Evolutionary conservation across 2,797 vertebrate species (phyloP).

Genomic region (Xiphophorus birchmanni): DNA sequence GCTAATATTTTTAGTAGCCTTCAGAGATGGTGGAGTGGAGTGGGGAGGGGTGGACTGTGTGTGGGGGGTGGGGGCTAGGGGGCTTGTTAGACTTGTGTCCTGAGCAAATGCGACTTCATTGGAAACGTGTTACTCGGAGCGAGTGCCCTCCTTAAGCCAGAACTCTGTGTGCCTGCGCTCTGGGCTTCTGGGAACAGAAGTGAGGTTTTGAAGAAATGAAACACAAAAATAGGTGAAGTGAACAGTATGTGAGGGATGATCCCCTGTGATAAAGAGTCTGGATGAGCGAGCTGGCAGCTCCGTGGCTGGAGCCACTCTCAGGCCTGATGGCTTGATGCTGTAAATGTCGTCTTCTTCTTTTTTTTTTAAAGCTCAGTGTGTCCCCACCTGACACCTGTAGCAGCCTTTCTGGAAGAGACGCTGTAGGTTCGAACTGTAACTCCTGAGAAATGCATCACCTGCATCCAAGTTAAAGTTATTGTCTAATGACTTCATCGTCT

Average conservation of each 20-base stretch:
- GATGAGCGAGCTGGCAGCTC: conserved; percentile 29
- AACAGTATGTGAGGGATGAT: conserved; percentile 36
- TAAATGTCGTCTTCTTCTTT: conserved; percentile 24
- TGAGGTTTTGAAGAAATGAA: conserved; percentile 42
- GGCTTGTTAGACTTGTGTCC: conserved; percentile 53
- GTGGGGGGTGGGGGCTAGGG: neutral
- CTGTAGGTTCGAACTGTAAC: conserved; percentile 10
- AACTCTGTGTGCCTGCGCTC: conserved; percentile 60
- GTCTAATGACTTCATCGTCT: neutral
- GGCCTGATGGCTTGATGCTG: conserved; percentile 10
- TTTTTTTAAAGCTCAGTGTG: neutral
- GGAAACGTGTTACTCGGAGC: conserved; percentile 48
- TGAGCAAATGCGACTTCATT: conserved; percentile 57
- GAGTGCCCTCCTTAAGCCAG: conserved; percentile 53
- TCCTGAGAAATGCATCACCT: conserved; percentile 19
- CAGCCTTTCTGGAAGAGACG: conserved; percentile 42
- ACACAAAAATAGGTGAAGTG: conserved; percentile 41
- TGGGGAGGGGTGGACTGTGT: neutral
- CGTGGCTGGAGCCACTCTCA: conserved; percentile 21
- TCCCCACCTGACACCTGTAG: conserved; percentile 39
- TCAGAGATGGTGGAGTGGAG: neutral
- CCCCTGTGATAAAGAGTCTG: conserved; percentile 12
- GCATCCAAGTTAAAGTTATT: neutral
- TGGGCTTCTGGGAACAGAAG: conserved; percentile 55
- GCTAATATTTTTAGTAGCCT: conserved; percentile 57